Base-by-base conservation (phyloP, 2,888 invertebrate species). In the Drosophila neotestacea region DNA sequence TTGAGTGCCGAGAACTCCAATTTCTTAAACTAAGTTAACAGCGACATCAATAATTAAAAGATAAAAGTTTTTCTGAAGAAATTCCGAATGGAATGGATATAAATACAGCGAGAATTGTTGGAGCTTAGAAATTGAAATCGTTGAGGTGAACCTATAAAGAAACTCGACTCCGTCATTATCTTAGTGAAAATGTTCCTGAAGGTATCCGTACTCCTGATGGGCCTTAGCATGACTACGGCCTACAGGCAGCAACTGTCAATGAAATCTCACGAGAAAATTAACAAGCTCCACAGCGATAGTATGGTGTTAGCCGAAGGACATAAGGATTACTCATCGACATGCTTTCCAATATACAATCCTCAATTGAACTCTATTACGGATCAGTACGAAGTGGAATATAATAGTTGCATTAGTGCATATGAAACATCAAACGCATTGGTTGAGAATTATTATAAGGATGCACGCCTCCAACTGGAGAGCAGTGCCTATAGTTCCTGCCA, bases 341-440 rank as follows among this genome's bases (percentile, higher is more conserved):
- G 83, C 36, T 82, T 84, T 44, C 4, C 7, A 1, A 3, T 0
- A 10, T 84, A 71, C 28, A 70, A 9, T 11, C 82, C 82, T 0
- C 0, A 22, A 10, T 39, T 82, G 39, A 48, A 38, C 1, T 27
- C 7, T 1, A 32, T 73, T 6, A 34, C 58, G 6, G n/a, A n/a
- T 0, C 6, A 50, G 2, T 82, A 74, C n/a, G 61, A 82, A 32
- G 1, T 2, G 11, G 44, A 36, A 3, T 84, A 62, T 27, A 44
- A 41, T 2, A 4, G 0, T 0, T 81, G 84, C 47, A n/a, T 64
- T 5, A 6, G 0, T 0, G 10, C 3, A 36, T 55, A 60, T 39
- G 52, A 60, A 2, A 4, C 4, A 0, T 1, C 28, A 10, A 55
- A 4, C 2, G 5, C 10, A 5, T 0, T 5, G 7, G n/a, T 70